A percentile compares a stretch with the other conserved stretches of the same genome.
These are phyloP conservation scores for Himantopus leucocephalus DNA, from an alignment of 2,113 vertebrate species.

Conservation along the genomic window DNA sequence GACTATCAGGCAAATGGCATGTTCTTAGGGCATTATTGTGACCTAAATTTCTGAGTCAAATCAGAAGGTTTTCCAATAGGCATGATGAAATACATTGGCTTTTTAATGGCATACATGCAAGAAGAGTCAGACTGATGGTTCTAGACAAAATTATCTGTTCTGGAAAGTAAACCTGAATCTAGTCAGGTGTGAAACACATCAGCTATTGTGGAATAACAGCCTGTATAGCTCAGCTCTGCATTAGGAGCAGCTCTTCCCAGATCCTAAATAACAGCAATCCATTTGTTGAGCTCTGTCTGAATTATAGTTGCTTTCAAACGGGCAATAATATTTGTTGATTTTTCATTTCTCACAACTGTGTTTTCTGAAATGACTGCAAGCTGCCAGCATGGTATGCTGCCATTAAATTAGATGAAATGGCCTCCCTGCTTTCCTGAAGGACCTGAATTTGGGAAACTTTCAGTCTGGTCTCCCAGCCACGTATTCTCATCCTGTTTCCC, in stretches of 20 bases:
- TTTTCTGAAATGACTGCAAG: constrained; percentile 39
- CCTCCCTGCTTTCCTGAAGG: background rate
- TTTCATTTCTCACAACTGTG: constrained; percentile 39
- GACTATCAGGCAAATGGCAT: background rate
- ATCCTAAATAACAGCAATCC: constrained; percentile 13
- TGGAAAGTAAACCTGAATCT: background rate
- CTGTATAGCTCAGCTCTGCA: background rate
- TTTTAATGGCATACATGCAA: background rate
- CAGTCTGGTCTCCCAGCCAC: background rate
- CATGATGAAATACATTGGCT: background rate
- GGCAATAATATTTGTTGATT: constrained; percentile 62
- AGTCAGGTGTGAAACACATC: background rate
- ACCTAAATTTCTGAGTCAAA: background rate
- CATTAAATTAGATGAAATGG: background rate
- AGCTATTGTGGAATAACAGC: background rate
- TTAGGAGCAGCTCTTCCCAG: rapidly evolving
- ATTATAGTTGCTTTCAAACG: constrained; percentile 55
- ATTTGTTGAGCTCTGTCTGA: constrained; percentile 55
- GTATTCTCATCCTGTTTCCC: background rate
- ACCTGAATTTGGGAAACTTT: background rate
- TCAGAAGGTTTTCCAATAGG: background rate
- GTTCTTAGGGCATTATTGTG: background rate
- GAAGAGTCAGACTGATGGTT: background rate
- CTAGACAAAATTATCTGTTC: background rate
- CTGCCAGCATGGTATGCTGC: background rate